A percentile compares a stretch with the other conserved stretches of the same genome.
Conservation (phyloP, 2,113 vertebrate species). For the Recurvirostra avosetta region DNA sequence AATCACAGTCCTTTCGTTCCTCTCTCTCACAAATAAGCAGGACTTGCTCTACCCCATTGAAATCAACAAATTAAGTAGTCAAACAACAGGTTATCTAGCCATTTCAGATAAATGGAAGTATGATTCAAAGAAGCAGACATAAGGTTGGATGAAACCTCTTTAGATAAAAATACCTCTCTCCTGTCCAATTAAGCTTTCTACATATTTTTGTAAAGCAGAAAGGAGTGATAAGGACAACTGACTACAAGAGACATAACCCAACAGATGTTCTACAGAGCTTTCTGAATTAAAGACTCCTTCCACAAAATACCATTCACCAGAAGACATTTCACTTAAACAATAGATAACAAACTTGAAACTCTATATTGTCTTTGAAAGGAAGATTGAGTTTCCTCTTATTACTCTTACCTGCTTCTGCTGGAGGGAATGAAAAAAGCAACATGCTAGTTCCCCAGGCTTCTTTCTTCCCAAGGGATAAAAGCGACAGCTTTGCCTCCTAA, state of each 20-base stretch:
- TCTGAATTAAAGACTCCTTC: neutral
- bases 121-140: neutral
- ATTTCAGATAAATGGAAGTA: neutral
- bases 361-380: neutral
- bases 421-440: neutral
- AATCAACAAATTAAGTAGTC: neutral
- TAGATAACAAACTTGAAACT: neutral
- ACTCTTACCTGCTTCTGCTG: neutral
- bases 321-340: neutral
- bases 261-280: neutral
- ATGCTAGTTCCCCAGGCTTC: neutral
- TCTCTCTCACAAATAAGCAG: neutral
- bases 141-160: neutral
- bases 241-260: neutral
- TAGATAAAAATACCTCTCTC: neutral
- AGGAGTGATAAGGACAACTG: neutral
- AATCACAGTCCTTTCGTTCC: neutral
- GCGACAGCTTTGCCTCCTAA: neutral
- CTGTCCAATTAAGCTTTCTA: neutral
- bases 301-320: neutral
- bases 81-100: neutral
- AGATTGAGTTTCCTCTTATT: neutral
- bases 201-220: neutral
- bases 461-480: neutral
- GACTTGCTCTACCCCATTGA: neutral